Base-by-base conservation (phyloP, 1,140 invertebrate species). In the Papilio helenus region DNA sequence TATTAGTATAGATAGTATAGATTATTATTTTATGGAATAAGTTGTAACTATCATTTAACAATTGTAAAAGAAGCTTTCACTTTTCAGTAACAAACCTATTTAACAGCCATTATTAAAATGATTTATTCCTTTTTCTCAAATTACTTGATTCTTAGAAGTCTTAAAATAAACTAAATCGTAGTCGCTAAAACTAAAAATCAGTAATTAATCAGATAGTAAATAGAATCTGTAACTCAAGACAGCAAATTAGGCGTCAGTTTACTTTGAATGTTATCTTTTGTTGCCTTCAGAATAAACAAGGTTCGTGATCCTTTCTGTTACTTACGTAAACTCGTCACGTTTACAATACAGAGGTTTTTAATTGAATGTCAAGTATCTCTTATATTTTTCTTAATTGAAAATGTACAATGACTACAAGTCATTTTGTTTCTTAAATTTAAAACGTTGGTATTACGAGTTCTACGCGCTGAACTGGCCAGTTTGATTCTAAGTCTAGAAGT, bases 211-310 rank as follows among this genome's bases (percentile, higher is more conserved):
- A 4, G 34, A 26, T 74, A 26, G 9, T 49, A 74, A 49, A 29
- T 49, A 49, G 20, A 74, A 16, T 9, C 12, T 46, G 44, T 74
- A 74, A 74, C 44, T 74, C 3, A 23, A 49, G 44, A 46, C 10
- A 49, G 3, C 9, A 46, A 51, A 74, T 74, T 74, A 46, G 44
- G 23, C 72, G 23, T 74, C 44, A 26, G 44, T 74, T 51, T 74
- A 49, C 44, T 74, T 46, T 23, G 20, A 72, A 72, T 44, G 20
- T 72, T 72, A 72, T 49, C 20, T 74, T 46, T 20, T 44, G 68
- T 72, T 72, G 44, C 5, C 12, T 74, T 39, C n/a, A 23, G 42
- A 74, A 74, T 74, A 74, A 74, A 74, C 23, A 74, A 74, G 44
- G 9, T 10, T 74, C 72, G n/a, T 46, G 72, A 74, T 26, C 51